A percentile compares a stretch with the other conserved stretches of the same genome.
These are phyloP conservation scores for Hedychridium roseum DNA, from an alignment of 2,888 invertebrate genomes.

Conservation along the genomic window DNA sequence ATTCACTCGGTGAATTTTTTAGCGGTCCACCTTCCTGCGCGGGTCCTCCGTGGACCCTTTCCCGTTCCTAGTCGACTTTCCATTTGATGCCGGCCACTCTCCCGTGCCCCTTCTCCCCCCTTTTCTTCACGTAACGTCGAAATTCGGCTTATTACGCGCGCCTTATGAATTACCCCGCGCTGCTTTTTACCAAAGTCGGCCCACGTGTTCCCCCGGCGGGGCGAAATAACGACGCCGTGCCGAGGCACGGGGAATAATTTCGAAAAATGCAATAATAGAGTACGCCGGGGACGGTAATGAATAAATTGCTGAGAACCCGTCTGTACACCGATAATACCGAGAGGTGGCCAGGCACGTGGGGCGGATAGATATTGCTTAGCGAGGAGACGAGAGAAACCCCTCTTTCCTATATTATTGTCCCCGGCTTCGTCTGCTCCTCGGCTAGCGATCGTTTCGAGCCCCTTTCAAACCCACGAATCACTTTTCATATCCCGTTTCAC, in stretches of 20 bases:
- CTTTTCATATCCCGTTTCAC: too few species aligned
- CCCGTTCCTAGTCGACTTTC: slow-evolving; percentile 20
- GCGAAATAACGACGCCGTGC: slow-evolving; percentile 19
- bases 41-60: slow-evolving; percentile 30
- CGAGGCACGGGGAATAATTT: slow-evolving; percentile 47
- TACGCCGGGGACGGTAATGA: slow-evolving; percentile 59
- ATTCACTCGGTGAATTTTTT: slow-evolving; percentile 60
- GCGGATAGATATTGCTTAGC: slow-evolving; percentile 62
- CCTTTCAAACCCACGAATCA: too few species aligned
- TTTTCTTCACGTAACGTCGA: slow-evolving; percentile 7
- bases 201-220: too few species aligned
- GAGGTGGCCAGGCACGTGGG: slow-evolving; percentile 60
- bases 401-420: slow-evolving; percentile 61
- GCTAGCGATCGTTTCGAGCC: slow-evolving; percentile 38
- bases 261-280: slow-evolving; percentile 62
- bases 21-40: slow-evolving; percentile 31
- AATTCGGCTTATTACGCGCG: background rate
- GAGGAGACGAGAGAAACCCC: slow-evolving; percentile 55
- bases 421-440: slow-evolving; percentile 46
- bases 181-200: too few species aligned
- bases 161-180: slow-evolving; percentile 2
- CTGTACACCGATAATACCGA: slow-evolving; percentile 58
- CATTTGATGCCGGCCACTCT: slow-evolving; percentile 5
- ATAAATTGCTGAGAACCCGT: slow-evolving; percentile 61
- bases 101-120: background rate